Percentiles rank a stretch among this genome's conserved stretches.
phyloP scores from a whole-genome alignment of 2,888 invertebrate genomes.

The Lasioglossum zephyrum region DNA sequence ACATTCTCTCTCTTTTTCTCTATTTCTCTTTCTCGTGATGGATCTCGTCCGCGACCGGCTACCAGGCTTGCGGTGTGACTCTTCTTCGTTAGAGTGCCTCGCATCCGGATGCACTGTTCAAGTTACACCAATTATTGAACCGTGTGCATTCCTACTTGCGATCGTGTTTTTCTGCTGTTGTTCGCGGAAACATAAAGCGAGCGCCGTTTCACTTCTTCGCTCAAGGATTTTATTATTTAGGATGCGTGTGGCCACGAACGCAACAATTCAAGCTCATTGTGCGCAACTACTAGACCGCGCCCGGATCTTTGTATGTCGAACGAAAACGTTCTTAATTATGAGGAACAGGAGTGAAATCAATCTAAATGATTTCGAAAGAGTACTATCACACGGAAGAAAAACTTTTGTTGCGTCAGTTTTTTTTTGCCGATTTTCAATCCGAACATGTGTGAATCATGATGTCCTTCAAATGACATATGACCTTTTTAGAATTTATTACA shows the following conservation, averaged over 20 bases:
- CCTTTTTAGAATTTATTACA: too few relatives aligned
- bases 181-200: constrained; percentile 1
- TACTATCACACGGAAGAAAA: background rate
- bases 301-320: background rate
- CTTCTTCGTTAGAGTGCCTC: background rate
- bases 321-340: background rate
- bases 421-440: too few relatives aligned
- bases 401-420: background rate
- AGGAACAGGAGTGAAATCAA: background rate
- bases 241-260: background rate
- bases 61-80: background rate
- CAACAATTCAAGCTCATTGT: background rate
- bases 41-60: background rate
- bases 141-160: background rate
- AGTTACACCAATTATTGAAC: background rate
- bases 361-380: background rate
- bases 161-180: background rate
- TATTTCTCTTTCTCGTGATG: background rate
- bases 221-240: background rate
- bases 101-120: background rate
- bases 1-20: constrained; percentile 1
- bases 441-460: background rate
- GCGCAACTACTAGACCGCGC: background rate
- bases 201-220: background rate
- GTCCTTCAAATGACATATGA: too few relatives aligned